phyloP scores from a whole-genome alignment of 2,113 vertebrate genomes.

The Passer montanus region DNA sequence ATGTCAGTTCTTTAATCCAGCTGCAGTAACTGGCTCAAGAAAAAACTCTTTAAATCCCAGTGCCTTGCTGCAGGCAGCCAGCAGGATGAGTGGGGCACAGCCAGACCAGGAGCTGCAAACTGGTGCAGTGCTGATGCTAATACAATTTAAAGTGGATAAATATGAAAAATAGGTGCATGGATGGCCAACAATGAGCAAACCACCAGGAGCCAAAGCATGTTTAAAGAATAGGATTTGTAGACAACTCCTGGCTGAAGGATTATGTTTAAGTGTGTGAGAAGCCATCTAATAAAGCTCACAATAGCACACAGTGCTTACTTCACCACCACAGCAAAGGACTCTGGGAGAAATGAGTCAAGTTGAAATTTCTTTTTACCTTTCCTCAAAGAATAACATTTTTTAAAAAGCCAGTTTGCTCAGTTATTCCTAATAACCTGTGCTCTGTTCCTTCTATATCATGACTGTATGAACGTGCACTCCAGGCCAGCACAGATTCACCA shows the following conservation, averaged over 20 bases:
- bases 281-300: background rate
- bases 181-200: background rate
- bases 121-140: background rate
- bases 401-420: background rate
- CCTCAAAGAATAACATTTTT: background rate
- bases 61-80: background rate
- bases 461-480: accelerated
- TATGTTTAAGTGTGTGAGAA: background rate
- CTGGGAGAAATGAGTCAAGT: background rate
- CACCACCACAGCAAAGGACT: background rate
- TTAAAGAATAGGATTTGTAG: background rate
- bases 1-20: constrained; percentile 20
- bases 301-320: background rate
- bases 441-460: background rate
- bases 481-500: background rate
- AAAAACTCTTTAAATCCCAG: background rate
- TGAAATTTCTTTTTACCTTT: background rate
- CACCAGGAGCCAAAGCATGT: background rate
- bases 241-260: background rate
- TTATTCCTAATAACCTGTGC: background rate
- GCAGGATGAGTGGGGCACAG: background rate
- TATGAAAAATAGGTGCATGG: background rate
- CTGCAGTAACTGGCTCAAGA: background rate
- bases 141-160: background rate
- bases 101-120: background rate